Evolutionary conservation across 2,888 invertebrate species (phyloP), one percentile per base, ranked within the genome.

Genomic region (Idaea biselata): DNA sequence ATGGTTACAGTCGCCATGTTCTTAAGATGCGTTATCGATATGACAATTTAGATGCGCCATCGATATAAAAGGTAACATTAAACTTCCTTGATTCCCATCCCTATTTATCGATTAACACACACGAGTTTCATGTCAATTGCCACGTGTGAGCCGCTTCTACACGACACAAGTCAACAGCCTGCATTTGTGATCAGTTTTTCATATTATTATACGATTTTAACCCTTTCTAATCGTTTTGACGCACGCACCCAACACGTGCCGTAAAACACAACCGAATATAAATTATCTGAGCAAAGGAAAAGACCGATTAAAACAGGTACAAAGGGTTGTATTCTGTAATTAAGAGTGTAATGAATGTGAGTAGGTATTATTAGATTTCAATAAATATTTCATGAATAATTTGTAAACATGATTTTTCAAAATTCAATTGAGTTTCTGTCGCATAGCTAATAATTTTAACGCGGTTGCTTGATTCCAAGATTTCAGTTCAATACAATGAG

Each of bases 91-190:
- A 65, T 58, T 25, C 64, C 59, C 80, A 78, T 64, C 86, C 67
- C 84, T 84, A 83, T 69, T 64, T 69, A 75, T 78, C 74, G 74
- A 81, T 81, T 79, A 80, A 75, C 80, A 83, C 77, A 82, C 91
- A 92, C 91, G 91, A 91, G 88, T 89, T 88, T 84, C 88, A 87
- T 91, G 91, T 91, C 82, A 71, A 72, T 80, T 81, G 90, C 91
- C 91, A 92, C 91, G 91, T 91, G 91, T 89, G 81, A 81, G 77
- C 80, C 77, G 83, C 79, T 69, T 77, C 82, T 83, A 92, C 91
- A 92, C 91, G 91, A 92, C 91, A 70, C 65, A 68, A 73, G 79
- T 74, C 75, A 80, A 83, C 87, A 84, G 82, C 84, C 86, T 87
- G 91, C 89, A 92, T 92, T 83, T 82, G 67, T 83, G 80, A 90